Evolutionary conservation across 2,888 invertebrate species (phyloP).

Genomic region (Odontothrips loti): DNA sequence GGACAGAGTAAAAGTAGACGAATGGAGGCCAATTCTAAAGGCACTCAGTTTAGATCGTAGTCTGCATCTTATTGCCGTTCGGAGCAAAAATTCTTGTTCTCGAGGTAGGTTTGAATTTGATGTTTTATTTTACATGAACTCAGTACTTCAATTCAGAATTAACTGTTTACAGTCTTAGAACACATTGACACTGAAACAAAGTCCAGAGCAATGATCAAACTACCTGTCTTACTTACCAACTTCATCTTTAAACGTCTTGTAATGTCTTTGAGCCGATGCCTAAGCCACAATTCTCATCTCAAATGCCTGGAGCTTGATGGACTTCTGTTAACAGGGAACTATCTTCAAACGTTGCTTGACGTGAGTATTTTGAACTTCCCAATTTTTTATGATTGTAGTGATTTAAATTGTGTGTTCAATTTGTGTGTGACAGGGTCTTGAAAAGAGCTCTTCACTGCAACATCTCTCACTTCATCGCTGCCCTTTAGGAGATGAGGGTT

Average conservation of each 20-base stretch:
- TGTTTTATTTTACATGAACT: not conserved
- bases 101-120: conserved; percentile 30
- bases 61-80: conserved; percentile 63
- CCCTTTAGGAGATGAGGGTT: conserved; percentile 66
- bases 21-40: conserved; percentile 71
- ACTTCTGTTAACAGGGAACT: conserved; percentile 63
- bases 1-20: conserved; percentile 68
- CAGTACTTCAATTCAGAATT: conserved; percentile 31
- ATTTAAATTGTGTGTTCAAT: not conserved
- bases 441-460: conserved; percentile 60
- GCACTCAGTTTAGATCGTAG: conserved; percentile 67
- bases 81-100: conserved; percentile 48
- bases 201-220: not conserved
- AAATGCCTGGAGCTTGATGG: conserved; percentile 61
- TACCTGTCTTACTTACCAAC: not conserved
- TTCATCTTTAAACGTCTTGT: not conserved
- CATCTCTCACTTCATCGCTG: conserved; percentile 65
- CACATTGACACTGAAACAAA: conserved; percentile 14
- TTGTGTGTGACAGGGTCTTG: conserved; percentile 51
- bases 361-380: conserved; percentile 29
- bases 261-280: not conserved
- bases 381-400: conserved; percentile 26
- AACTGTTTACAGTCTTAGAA: not conserved
- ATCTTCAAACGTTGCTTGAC: conserved; percentile 51
- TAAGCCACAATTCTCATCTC: not conserved